Base-by-base conservation (phyloP, 2,113 vertebrate species). In the Alligator mississippiensis region DNA sequence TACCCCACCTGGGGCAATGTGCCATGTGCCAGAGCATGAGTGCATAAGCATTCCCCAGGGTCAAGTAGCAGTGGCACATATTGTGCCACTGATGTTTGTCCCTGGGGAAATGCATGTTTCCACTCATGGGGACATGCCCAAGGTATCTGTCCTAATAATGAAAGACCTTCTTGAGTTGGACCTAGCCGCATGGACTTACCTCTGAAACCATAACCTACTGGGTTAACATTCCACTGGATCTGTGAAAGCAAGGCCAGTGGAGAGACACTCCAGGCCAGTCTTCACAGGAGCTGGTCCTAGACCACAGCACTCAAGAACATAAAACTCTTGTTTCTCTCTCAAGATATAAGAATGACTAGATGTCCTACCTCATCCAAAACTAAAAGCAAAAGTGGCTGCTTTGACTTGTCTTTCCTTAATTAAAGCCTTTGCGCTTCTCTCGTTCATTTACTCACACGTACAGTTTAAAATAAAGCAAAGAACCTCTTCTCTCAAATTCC, bases 121-220 rank as follows among this genome's bases (percentile, higher is more conserved):
- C 38, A 47, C 47, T 47, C 9, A 47, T 47, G 47, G 7, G 47
- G 47, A 47, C 47, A 47, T 47, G 47, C 47, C 47, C 13, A 74
- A 24, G 22, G 70, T 47, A 30, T 74, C 34, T 70, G n/a, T 38
- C 30, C 30, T 74, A 22, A 74, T 74, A 38, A 24, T 74, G 21
- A 74, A 47, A 74, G 70, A 2, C 70, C 70, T 25, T 12, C 34
- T 38, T 30, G 5, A 4, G 30, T 55, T 92, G 75, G 84, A 61
- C 93, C 87, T 81, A 77, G 68, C 94, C 92, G 84, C 80, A 55
- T 75, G 80, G 77, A 87, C 89, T 82, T 92, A 94, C 90, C 84
- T 90, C 91, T 90, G 66, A 85, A 82, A 11, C 1, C n/a, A n/a
- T 57, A 93, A 95, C 59, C 62, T 88, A 90, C 81, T 18, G 82